A percentile compares a stretch with the other conserved stretches of the same genome.
phyloP scores from a whole-genome alignment of 2,888 invertebrate genomes.

The Drosophila anceps region DNA sequence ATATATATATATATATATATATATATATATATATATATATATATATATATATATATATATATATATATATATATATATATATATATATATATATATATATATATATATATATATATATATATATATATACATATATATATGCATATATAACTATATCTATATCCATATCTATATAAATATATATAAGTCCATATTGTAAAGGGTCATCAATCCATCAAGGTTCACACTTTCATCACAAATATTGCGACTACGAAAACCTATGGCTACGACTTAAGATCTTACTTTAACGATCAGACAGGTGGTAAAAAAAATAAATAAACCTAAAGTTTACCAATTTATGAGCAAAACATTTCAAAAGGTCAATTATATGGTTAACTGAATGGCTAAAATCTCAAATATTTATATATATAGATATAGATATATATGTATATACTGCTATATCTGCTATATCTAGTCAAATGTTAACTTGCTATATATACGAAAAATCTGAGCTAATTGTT shows the following conservation, averaged over 20 bases:
- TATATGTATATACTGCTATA: no score
- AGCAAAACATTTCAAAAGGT: background rate
- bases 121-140: constrained; percentile 1
- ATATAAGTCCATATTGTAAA: constrained; percentile 1
- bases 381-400: background rate
- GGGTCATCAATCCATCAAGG: constrained; percentile 17
- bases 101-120: background rate
- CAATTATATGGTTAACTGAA: background rate
- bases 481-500: background rate
- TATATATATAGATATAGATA: no score
- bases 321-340: background rate
- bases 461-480: background rate
- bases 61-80: constrained; percentile 1
- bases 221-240: constrained; percentile 3
- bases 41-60: background rate
- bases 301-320: background rate
- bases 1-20: background rate
- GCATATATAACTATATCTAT: no score
- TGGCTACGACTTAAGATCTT: background rate
- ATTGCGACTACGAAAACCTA: background rate
- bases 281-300: background rate
- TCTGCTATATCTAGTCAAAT: background rate
- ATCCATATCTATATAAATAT: background rate
- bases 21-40: constrained; percentile 1
- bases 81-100: background rate